Conservation (phyloP, 2,797 vertebrate genomes). For the Sebastes baramenuke region DNA sequence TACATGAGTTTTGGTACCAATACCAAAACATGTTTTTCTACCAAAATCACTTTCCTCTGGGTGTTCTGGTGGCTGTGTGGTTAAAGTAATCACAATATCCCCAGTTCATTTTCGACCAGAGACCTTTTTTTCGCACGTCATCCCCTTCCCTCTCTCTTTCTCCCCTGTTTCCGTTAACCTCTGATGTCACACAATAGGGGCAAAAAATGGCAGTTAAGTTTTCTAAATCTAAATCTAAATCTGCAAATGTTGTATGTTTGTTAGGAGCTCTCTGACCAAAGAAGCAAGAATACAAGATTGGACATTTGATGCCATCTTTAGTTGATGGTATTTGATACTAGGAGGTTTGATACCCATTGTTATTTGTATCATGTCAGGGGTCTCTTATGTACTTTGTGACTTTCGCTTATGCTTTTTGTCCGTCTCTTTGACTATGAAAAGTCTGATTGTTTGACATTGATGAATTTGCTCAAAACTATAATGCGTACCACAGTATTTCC, state of each 20-base stretch:
- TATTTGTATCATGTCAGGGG: neutral
- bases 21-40: no score
- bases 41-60: neutral
- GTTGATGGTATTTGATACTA: neutral
- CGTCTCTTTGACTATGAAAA: neutral
- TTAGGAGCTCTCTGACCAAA: neutral
- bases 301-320: neutral
- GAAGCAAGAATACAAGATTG: neutral
- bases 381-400: neutral
- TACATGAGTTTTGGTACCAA: neutral
- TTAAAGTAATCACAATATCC: neutral
- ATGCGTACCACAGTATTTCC: accelerated
- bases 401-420: neutral
- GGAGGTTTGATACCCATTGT: neutral
- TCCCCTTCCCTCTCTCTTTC: neutral
- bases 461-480: neutral
- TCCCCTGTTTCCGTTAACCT: neutral
- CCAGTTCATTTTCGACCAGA: neutral
- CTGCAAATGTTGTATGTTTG: neutral
- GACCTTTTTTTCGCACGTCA: neutral
- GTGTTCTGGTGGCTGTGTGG: neutral
- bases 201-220: neutral
- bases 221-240: neutral
- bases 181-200: neutral
- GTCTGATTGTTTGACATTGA: neutral